phyloP scores from a whole-genome alignment of 2,797 vertebrate species.

The Hapalemur alaotrensis region DNA sequence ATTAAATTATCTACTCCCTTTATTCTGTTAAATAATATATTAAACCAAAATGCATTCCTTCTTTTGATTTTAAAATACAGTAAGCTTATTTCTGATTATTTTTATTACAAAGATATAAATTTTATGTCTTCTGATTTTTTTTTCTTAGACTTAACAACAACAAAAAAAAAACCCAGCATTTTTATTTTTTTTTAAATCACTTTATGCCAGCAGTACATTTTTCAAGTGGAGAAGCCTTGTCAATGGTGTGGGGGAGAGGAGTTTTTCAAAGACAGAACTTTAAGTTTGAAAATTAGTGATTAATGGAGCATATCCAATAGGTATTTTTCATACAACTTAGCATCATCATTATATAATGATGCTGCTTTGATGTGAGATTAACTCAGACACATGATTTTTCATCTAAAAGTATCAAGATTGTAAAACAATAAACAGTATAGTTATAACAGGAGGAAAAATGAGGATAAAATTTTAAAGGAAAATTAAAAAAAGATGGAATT shows the following conservation, averaged over 20 bases:
- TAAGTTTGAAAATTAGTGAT: constrained; percentile 78
- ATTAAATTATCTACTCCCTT: constrained; percentile 1
- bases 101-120: neutral
- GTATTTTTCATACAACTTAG: constrained; percentile 78
- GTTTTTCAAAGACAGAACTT: constrained; percentile 73
- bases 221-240: constrained; percentile 65
- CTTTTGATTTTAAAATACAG: constrained; percentile 4
- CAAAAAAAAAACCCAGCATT: neutral
- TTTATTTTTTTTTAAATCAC: constrained; percentile 24
- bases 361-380: constrained; percentile 74
- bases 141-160: neutral
- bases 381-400: constrained; percentile 70
- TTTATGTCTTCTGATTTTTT: neutral
- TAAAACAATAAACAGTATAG: constrained; percentile 48
- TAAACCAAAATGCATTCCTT: neutral
- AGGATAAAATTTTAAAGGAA: neutral
- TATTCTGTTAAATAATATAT: constrained; percentile 3
- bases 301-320: constrained; percentile 76
- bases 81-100: neutral
- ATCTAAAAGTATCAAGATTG: constrained; percentile 48
- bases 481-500: neutral
- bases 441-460: constrained; percentile 12
- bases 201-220: constrained; percentile 60
- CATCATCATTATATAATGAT: constrained; percentile 72
- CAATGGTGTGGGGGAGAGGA: constrained; percentile 66